Evolutionary conservation across 2,113 vertebrate genomes (phyloP), one percentile per base, ranked within the genome.

Genomic region (Corythoichthys haematopterus): DNA sequence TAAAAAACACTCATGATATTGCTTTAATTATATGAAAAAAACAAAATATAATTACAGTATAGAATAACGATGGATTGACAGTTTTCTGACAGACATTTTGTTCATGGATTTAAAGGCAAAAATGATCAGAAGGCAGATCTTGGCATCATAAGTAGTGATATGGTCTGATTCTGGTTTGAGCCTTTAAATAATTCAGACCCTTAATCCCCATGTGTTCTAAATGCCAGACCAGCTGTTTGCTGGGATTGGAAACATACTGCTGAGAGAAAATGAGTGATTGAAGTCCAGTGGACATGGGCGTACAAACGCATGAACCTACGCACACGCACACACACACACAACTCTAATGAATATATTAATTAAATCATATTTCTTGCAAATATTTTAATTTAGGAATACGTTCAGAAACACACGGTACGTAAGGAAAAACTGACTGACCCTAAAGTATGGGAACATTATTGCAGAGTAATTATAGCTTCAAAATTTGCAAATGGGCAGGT

Each of bases 191-290:
- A 91, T 88, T 88, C 88, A 88, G 78, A 70, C 80, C 78, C 72
- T 68, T 90, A 90, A 90, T 90, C 89, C 88, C 67, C 80, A 81
- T 83, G 87, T 85, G 86, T 87, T 90, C 88, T 83, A 88, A 89
- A 88, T 86, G 84, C 80, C 47, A 33, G 73, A 82, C 87, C 90
- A 91, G 89, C 87, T 91, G 91, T 87, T 82, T 81, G 75, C 69
- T 59, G 68, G 89, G 90, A 92, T 91, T 91, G 88, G 79, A 87
- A 90, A 80, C 91, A 91, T 89, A 90, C 80, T 90, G 89, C 82
- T 79, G 66, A 83, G 78, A 86, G 85, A 87, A 82, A 82, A 58
- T 78, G 79, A 84, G 79, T 87, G 87, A 89, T 88, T 35, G 55
- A 57, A 57, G 55, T 36, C 55, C 33, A 14, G 35, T 13, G 13